Conservation (phyloP, 2,888 invertebrate genomes). For the Danaus chrysippus region DNA sequence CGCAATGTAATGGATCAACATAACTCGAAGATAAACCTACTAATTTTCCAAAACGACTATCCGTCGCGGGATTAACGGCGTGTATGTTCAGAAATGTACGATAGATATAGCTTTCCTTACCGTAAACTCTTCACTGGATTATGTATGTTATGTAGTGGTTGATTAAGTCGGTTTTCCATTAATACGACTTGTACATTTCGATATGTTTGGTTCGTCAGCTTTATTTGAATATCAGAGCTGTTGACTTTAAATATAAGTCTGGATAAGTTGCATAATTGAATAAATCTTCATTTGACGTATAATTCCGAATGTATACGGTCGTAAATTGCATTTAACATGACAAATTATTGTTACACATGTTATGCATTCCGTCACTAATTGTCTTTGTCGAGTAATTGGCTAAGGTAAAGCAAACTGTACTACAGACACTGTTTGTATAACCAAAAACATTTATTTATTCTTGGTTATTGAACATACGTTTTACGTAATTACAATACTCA, state of each 20-base stretch:
- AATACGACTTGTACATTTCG: neutral
- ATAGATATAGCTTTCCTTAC: constrained; percentile 9
- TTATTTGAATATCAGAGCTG: constrained; percentile 42
- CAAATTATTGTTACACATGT: no score
- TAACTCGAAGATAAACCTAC: constrained; percentile 26
- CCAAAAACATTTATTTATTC: no score
- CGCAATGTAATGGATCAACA: constrained; percentile 36
- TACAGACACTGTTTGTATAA: no score
- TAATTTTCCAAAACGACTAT: constrained; percentile 35
- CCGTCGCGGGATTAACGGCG: constrained; percentile 34
- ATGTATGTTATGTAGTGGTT: neutral
- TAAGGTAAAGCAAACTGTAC: no score
- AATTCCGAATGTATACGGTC: no score
- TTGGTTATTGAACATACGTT: no score
- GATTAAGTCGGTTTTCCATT: neutral
- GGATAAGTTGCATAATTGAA: no score
- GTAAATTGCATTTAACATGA: no score
- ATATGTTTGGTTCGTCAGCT: constrained; percentile 27
- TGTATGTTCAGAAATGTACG: constrained; percentile 34
- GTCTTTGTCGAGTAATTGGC: no score
- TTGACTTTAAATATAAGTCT: constrained; percentile 10
- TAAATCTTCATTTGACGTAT: no score
- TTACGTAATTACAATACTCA: no score
- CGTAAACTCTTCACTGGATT: neutral
- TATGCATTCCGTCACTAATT: no score